These are phyloP conservation scores for Alca torda DNA, from an alignment of 2,797 vertebrate species.

Conservation along the genomic window DNA sequence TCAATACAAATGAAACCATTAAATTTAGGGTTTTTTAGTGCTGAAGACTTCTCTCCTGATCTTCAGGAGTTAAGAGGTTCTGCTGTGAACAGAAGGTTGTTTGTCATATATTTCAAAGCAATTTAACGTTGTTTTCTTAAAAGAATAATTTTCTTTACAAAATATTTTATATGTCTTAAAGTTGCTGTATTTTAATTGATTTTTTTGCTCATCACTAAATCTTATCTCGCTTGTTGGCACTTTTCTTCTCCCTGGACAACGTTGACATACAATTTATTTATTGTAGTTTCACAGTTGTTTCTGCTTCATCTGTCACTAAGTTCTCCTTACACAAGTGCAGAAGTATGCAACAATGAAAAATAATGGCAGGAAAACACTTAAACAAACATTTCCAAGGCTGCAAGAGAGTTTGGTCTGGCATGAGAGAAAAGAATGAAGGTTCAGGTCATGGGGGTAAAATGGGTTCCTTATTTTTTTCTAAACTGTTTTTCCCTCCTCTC, in stretches of 20 bases:
- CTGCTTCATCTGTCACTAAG: slow-evolving; percentile 16
- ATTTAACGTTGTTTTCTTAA: not conserved
- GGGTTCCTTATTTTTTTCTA: not conserved
- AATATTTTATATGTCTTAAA: not conserved
- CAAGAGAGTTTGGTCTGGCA: not conserved
- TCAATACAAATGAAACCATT: not conserved
- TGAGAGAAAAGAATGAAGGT: not conserved
- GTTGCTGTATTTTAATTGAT: not conserved
- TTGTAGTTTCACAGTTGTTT: slow-evolving; percentile 15
- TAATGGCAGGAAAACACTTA: slow-evolving; percentile 44
- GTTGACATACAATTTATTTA: not conserved
- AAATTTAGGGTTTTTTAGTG: not conserved
- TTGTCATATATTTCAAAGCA: not conserved
- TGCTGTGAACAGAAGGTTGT: not conserved
- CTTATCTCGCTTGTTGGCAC: not conserved
- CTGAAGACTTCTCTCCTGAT: not conserved
- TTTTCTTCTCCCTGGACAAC: not conserved
- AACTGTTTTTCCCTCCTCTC: not conserved
- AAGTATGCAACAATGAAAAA: slow-evolving; percentile 52
- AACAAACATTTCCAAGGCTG: slow-evolving; percentile 22
- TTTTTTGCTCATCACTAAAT: not conserved
- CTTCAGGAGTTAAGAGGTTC: not conserved
- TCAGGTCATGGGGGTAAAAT: not conserved
- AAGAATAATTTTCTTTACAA: not conserved
- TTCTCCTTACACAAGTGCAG: slow-evolving; percentile 47